Evolutionary conservation across 2,888 invertebrate species (phyloP).

Genomic region (Netelia fuscicornis): DNA sequence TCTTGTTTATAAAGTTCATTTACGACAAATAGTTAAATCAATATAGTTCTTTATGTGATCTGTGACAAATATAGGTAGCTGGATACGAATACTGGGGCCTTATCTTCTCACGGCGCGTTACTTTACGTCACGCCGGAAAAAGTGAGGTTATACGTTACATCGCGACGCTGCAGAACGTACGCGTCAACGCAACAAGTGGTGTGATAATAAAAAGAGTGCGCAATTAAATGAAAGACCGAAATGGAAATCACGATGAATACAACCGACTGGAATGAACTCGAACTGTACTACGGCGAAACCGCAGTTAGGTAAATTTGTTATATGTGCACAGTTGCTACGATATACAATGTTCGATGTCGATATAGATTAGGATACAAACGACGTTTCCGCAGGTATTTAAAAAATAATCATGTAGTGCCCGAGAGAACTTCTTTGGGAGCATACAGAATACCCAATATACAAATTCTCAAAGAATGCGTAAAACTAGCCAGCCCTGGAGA

Average conservation of each 20-base stretch:
- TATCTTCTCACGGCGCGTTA: neutral
- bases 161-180: neutral
- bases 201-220: neutral
- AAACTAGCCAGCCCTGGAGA: neutral
- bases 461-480: slow-evolving; percentile 4
- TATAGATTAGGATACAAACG: neutral
- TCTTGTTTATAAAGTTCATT: neutral
- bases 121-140: neutral
- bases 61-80: neutral
- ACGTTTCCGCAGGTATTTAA: slow-evolving; percentile 30
- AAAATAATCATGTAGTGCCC: slow-evolving; percentile 5
- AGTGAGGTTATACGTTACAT: neutral
- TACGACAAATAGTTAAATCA: neutral
- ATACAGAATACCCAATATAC: slow-evolving; percentile 4
- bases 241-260: neutral
- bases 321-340: neutral
- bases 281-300: neutral
- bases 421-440: neutral
- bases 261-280: neutral
- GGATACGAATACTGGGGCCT: neutral
- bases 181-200: neutral
- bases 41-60: neutral
- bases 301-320: slow-evolving; percentile 4
- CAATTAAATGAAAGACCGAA: neutral
- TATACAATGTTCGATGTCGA: neutral